Conservation (phyloP, 2,888 invertebrate species). For the Coremacera marginata region DNA sequence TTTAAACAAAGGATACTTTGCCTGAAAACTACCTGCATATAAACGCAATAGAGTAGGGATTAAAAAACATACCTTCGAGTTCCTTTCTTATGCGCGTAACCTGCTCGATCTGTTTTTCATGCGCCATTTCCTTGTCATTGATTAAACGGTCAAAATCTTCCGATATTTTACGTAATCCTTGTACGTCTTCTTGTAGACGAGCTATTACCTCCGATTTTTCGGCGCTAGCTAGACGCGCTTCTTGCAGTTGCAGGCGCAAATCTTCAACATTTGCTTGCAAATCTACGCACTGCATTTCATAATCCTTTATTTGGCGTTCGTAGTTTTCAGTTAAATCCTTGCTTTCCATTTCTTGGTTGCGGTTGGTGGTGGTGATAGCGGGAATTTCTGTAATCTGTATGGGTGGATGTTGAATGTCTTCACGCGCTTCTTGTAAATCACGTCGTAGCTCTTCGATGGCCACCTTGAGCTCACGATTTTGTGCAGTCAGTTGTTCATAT, state of each 20-base stretch:
- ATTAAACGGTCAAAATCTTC: constrained; percentile 58
- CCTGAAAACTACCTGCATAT: too few relatives aligned
- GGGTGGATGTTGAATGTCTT: constrained; percentile 65
- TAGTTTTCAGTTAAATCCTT: constrained; percentile 10
- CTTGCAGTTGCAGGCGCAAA: constrained; percentile 70
- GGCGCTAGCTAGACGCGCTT: constrained; percentile 69
- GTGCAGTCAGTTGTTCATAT: constrained; percentile 63
- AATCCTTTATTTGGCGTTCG: constrained; percentile 39
- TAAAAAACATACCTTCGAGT: constrained; percentile 50
- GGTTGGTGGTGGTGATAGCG: constrained; percentile 42
- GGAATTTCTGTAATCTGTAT: constrained; percentile 64
- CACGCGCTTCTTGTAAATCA: constrained; percentile 54
- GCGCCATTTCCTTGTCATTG: constrained; percentile 58
- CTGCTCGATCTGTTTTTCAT: constrained; percentile 62
- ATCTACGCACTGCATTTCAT: constrained; percentile 57
- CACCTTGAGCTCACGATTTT: constrained; percentile 60
- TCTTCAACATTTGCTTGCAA: constrained; percentile 70
- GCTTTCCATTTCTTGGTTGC: constrained; percentile 12
- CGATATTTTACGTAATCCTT: constrained; percentile 52
- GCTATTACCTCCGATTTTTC: constrained; percentile 71
- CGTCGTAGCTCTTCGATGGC: constrained; percentile 54
- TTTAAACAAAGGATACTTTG: too few relatives aligned
- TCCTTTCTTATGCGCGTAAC: constrained; percentile 59
- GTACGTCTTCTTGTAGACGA: constrained; percentile 67
- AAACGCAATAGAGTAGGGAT: too few relatives aligned